These are phyloP conservation scores for Temnothorax rugatulus DNA, from an alignment of 2,888 invertebrate genomes.

Conservation along the genomic window DNA sequence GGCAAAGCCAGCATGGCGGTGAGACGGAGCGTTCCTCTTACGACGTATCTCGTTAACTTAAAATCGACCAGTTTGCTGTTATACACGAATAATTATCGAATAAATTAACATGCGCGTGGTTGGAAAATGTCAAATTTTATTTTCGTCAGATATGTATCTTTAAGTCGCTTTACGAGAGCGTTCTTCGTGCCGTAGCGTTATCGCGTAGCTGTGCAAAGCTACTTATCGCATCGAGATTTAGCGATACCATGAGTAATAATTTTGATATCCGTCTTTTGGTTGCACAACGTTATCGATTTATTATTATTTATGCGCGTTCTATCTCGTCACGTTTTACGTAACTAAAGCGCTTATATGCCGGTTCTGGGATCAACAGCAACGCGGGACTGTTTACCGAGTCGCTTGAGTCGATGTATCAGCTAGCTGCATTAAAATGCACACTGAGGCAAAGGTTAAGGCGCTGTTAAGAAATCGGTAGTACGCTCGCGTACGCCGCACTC, in stretches of 20 bases:
- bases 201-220: neutral
- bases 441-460: conserved; percentile 47
- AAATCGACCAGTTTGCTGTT: neutral
- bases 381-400: neutral
- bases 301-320: conserved; percentile 20
- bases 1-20: neutral
- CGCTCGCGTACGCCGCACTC: conserved; percentile 10
- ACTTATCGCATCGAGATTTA: conserved; percentile 14
- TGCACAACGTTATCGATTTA: conserved; percentile 4
- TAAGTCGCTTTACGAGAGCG: neutral
- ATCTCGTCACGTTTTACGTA: conserved; percentile 13
- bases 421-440: conserved; percentile 31
- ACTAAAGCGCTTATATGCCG: neutral
- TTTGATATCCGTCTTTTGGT: neutral
- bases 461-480: conserved; percentile 41
- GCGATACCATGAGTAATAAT: neutral
- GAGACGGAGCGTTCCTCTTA: neutral
- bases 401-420: conserved; percentile 5
- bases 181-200: neutral
- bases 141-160: conserved; percentile 9
- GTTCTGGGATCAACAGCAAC: conserved; percentile 2
- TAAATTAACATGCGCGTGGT: neutral
- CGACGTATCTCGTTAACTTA: neutral
- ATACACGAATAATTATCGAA: neutral
- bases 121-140: conserved; percentile 3